Evolutionary conservation across 1,140 invertebrate species (phyloP).

Genomic region (Nymphalis io): DNA sequence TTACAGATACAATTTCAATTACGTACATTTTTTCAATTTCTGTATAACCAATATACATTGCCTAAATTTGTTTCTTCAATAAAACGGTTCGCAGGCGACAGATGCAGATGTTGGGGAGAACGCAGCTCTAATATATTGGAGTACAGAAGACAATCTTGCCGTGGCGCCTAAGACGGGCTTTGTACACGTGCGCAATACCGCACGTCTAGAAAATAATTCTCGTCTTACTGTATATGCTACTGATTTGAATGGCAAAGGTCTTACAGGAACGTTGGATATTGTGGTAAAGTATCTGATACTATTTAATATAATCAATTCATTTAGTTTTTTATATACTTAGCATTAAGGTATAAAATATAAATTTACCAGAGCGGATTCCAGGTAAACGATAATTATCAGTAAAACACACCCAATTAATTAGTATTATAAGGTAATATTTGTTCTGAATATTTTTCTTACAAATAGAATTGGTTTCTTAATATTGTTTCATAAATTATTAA

Average conservation of each 20-base stretch:
- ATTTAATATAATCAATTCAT: not conserved
- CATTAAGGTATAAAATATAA: not conserved
- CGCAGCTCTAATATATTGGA: constrained; percentile 62
- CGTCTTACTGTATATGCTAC: constrained; percentile 53
- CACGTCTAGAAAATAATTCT: constrained; percentile 44
- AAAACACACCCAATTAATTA: too few relatives aligned
- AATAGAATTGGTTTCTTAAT: too few relatives aligned
- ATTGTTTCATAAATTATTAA: too few relatives aligned
- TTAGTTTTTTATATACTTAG: too few relatives aligned
- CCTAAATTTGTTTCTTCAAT: not conserved
- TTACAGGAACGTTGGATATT: constrained; percentile 57
- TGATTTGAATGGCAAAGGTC: constrained; percentile 59
- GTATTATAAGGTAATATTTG: too few relatives aligned
- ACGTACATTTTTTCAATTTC: too few relatives aligned
- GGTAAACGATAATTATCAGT: too few relatives aligned
- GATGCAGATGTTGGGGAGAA: constrained; percentile 71
- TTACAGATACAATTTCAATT: too few relatives aligned
- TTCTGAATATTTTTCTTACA: too few relatives aligned
- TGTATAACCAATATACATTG: too few relatives aligned
- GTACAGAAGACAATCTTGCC: constrained; percentile 48
- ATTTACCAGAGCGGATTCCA: too few relatives aligned
- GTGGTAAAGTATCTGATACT: constrained; percentile 45
- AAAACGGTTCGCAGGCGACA: constrained; percentile 53
- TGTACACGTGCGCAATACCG: constrained; percentile 57
- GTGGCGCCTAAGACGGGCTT: constrained; percentile 60